Evolutionary conservation across 2,888 invertebrate genomes (phyloP).

Genomic region (Crioceris asparagi): DNA sequence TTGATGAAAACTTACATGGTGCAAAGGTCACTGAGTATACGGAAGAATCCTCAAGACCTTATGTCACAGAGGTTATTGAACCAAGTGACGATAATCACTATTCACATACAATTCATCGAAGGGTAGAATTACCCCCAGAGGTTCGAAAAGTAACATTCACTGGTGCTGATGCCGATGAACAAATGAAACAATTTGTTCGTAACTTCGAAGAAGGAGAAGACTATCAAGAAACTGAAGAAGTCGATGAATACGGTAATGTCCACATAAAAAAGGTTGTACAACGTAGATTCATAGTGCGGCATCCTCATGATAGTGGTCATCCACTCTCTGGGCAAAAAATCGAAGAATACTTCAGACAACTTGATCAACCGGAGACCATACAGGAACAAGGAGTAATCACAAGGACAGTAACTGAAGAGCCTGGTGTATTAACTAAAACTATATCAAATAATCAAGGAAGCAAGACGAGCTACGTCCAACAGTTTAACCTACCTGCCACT

Average conservation of each 20-base stretch:
- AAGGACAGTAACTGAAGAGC: conserved; percentile 21
- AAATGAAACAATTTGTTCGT: conserved; percentile 41
- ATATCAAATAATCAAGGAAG: conserved; percentile 27
- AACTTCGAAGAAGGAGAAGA: conserved; percentile 44
- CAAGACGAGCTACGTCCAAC: conserved; percentile 31
- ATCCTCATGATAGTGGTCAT: conserved; percentile 19
- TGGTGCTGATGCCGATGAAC: conserved; percentile 43
- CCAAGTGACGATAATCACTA: conserved; percentile 37
- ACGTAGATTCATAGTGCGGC: conserved; percentile 38
- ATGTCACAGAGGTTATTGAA: conserved; percentile 41
- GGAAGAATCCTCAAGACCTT: conserved; percentile 34
- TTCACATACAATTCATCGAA: conserved; percentile 40
- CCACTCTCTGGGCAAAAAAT: conserved; percentile 25
- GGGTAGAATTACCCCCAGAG: conserved; percentile 42
- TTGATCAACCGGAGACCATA: conserved; percentile 18
- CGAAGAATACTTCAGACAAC: conserved; percentile 29
- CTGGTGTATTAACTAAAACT: conserved; percentile 23
- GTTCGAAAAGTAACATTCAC: conserved; percentile 42
- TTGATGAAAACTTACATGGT: conserved; percentile 35
- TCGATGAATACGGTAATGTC: conserved; percentile 44
- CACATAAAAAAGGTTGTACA: conserved; percentile 42
- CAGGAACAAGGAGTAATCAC: conserved; percentile 23
- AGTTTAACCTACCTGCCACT: conserved; percentile 26
- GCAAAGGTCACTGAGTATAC: conserved; percentile 29
- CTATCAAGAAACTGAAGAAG: conserved; percentile 41